Percentiles rank a stretch among this genome's conserved stretches.
Evolutionary conservation across 2,113 vertebrate genomes (phyloP).

Genomic region (Fulica atra): DNA sequence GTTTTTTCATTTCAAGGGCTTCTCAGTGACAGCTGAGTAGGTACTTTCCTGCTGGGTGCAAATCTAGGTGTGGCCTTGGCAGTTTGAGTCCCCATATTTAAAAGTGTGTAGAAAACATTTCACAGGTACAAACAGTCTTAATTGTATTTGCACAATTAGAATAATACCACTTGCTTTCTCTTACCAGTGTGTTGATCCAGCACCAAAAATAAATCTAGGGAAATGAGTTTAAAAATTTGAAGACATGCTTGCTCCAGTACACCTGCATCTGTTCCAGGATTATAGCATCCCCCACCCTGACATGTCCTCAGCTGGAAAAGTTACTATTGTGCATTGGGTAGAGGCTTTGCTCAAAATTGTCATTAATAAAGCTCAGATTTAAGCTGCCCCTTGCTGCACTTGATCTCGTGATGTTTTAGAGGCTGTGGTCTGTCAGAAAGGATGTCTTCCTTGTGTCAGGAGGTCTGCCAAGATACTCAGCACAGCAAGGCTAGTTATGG

Average conservation of each 20-base stretch:
- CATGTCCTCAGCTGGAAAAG: neutral
- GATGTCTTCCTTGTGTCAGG: neutral
- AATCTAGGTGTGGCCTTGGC: neutral
- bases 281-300: neutral
- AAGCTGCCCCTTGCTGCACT: neutral
- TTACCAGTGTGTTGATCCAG: neutral
- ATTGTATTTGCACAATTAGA: neutral
- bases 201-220: neutral
- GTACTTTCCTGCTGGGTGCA: neutral
- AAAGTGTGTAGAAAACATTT: neutral
- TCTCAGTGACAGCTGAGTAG: neutral
- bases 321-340: neutral
- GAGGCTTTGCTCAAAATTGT: neutral
- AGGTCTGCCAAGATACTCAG: neutral
- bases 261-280: neutral
- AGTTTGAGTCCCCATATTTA: neutral
- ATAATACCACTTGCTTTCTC: neutral
- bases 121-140: neutral
- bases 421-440: neutral
- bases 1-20: conserved; percentile 16
- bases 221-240: neutral
- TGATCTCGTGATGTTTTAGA: neutral
- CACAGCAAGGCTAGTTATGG: neutral
- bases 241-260: neutral
- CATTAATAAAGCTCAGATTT: neutral